Evolutionary conservation across 2,797 vertebrate species (phyloP), one percentile per base, ranked within the genome.

Genomic region (Kryptolebias ocellatus): DNA sequence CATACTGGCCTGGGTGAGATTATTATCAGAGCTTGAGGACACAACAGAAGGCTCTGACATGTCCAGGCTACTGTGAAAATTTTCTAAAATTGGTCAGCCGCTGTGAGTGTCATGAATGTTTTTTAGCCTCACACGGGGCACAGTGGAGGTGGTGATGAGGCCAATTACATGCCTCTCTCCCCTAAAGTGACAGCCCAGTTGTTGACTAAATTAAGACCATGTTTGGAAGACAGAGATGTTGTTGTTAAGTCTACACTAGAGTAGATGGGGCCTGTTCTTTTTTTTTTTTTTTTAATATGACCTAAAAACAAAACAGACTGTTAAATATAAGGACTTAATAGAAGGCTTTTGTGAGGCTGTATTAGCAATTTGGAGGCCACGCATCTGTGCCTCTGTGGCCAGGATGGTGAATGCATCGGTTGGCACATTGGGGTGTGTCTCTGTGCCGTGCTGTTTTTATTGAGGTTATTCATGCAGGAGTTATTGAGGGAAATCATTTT

Each of bases 401-500:
- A 27, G 31, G 15, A 57, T 20, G 39, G 20, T 56, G 56, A 69
- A 60, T 55, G 73, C 58, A 45, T 81, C 39, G 31, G 17, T 76
- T 72, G 56, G 51, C 51, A 46, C 72, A 29, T 83, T 53, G 51
- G 55, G 17, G 68, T 67, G 65, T 61, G 66, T 83, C 70, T 81
- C 79, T 72, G 15, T 27, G 60, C 64, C 59, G 39, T 76, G 78
- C 82, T 85, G 86, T 87, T 91, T 92, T 90, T 90, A 90, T 90
- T 85, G 90, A 86, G 83, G 78, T 90, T 91, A 92, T 92, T 91
- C 89, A 88, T 84, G 87, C 87, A 86, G 64, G 80, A 84, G 84
- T 88, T 89, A 87, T 91, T 89, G 83, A 87, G 82, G 83, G 85
- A 92, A 90, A 91, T 92, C 84, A 91, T 92, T 91, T 93, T 91